Percentiles rank a stretch among this genome's conserved stretches.
phyloP scores from a whole-genome alignment of 1,140 invertebrate species.

The Papilio helenus region DNA sequence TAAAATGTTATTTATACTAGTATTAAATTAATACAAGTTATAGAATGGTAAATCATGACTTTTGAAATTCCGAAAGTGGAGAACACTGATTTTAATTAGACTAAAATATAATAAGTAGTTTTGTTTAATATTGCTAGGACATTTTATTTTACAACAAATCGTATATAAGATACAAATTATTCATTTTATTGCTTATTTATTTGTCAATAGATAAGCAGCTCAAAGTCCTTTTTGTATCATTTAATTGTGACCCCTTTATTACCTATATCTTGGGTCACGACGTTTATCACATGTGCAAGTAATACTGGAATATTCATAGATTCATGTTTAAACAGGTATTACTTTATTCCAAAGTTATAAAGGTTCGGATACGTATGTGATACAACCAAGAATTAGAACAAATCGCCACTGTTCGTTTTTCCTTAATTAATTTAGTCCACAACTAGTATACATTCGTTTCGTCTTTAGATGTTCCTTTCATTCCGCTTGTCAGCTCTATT shows the following conservation, averaged over 20 bases:
- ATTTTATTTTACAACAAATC: too few relatives aligned
- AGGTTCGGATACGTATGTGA: neutral
- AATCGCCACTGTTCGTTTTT: neutral
- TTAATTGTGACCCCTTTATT: constrained; percentile 16
- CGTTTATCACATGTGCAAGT: constrained; percentile 7
- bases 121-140: too few relatives aligned
- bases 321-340: neutral
- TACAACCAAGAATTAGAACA: neutral
- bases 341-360: neutral
- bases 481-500: neutral
- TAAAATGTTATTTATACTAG: neutral
- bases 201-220: neutral
- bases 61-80: too few relatives aligned
- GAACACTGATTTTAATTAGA: too few relatives aligned
- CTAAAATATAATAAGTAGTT: too few relatives aligned
- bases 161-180: too few relatives aligned
- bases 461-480: too few relatives aligned
- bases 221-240: constrained; percentile 32
- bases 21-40: neutral
- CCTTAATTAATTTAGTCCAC: too few relatives aligned
- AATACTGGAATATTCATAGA: neutral
- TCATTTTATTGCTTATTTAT: too few relatives aligned
- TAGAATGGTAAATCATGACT: too few relatives aligned
- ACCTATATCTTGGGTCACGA: constrained; percentile 21
- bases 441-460: neutral